These are phyloP conservation scores for Margarornis squamiger DNA, from an alignment of 2,797 vertebrate genomes.

Conservation along the genomic window DNA sequence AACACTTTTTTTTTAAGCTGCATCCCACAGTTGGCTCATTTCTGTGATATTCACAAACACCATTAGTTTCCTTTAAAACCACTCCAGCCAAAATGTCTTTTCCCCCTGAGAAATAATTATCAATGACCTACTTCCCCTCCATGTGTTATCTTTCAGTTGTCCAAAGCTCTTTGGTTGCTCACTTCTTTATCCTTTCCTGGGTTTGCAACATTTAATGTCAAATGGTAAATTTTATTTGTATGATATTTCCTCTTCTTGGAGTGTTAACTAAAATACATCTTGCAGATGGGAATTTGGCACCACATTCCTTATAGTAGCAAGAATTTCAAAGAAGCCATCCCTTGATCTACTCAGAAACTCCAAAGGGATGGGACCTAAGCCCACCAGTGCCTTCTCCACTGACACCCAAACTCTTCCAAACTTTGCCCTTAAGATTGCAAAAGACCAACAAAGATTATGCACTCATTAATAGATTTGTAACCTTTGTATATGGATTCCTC, in stretches of 20 bases:
- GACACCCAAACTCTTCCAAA: not conserved
- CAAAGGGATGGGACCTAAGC: not conserved
- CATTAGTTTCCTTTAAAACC: not conserved
- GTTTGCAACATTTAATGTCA: not conserved
- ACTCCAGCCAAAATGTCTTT: not conserved
- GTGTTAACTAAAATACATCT: not conserved
- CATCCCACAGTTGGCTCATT: not conserved
- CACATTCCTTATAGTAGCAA: accelerated
- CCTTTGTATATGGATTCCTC: not conserved
- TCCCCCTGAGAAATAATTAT: not conserved
- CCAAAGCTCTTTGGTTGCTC: not conserved
- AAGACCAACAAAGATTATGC: not conserved
- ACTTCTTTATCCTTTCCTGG: not conserved
- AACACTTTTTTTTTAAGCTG: not conserved
- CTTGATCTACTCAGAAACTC: not conserved
- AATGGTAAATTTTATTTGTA: not conserved
- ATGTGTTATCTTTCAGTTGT: not conserved
- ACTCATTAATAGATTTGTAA: not conserved
- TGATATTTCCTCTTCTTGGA: not conserved
- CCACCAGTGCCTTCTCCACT: accelerated
- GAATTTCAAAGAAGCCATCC: not conserved
- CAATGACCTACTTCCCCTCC: not conserved
- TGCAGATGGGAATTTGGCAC: not conserved
- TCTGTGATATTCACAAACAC: not conserved
- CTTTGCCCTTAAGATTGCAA: accelerated